phyloP scores from a whole-genome alignment of 2,888 invertebrate genomes.

The Lasioglossum marginatum region DNA sequence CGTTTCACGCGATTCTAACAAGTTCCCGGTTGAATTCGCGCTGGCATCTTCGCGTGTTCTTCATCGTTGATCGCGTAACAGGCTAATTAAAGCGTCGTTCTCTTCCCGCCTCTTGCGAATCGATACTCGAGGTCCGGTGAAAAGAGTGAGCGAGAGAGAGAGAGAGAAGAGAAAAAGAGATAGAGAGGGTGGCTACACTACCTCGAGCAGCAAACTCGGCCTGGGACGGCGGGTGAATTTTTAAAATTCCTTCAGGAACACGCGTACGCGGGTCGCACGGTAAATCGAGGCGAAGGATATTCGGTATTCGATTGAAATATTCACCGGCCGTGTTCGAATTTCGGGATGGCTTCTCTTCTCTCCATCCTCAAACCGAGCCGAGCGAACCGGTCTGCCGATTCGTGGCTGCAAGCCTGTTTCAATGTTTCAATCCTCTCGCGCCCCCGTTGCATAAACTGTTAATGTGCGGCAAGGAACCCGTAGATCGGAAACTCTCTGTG shows the following conservation, averaged over 20 bases:
- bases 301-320: conserved; percentile 60
- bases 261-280: conserved; percentile 53
- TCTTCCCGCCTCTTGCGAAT: conserved; percentile 30
- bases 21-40: conserved; percentile 1
- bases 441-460: conserved; percentile 44
- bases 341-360: conserved; percentile 35
- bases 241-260: conserved; percentile 56
- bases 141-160: conserved; percentile 14
- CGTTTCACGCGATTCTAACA: not conserved
- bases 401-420: conserved; percentile 9
- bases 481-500: not conserved
- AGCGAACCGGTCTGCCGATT: conserved; percentile 1
- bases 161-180: not conserved
- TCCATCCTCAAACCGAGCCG: not conserved
- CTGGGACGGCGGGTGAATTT: conserved; percentile 49
- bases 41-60: conserved; percentile 26
- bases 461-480: not conserved
- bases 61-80: conserved; percentile 47
- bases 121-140: conserved; percentile 49
- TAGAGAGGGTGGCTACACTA: not conserved
- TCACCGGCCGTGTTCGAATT: conserved; percentile 56
- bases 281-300: conserved; percentile 58
- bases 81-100: conserved; percentile 54
- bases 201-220: conserved; percentile 13
- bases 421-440: conserved; percentile 52